Evolutionary conservation across 2,888 invertebrate species (phyloP).

Genomic region (Trissonchulus sp.): DNA sequence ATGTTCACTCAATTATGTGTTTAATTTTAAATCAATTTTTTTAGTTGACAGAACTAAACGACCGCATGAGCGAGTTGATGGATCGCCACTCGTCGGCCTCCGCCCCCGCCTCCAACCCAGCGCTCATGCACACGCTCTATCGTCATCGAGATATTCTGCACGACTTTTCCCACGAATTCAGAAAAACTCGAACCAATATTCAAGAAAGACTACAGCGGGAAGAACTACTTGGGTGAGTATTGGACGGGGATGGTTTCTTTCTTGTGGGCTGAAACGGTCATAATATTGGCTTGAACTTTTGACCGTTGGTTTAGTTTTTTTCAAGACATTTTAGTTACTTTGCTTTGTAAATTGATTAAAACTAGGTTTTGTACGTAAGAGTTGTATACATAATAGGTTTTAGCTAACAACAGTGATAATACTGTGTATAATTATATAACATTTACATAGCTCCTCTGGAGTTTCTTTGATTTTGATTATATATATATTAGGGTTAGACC

Average conservation of each 20-base stretch:
- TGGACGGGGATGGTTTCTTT: not conserved
- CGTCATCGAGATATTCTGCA: constrained; percentile 89
- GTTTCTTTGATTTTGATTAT: too few species aligned
- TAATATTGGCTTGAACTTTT: constrained; percentile 60
- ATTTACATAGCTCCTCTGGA: too few species aligned
- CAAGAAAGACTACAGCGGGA: constrained; percentile 68
- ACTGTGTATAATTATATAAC: too few species aligned
- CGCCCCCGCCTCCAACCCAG: constrained; percentile 59
- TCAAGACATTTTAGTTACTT: too few species aligned
- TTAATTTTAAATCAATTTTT: too few species aligned
- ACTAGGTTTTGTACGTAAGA: too few species aligned
- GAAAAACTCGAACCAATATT: constrained; percentile 70
- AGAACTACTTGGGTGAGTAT: constrained; percentile 66
- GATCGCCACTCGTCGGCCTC: constrained; percentile 48
- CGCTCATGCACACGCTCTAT: constrained; percentile 84
- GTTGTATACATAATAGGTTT: too few species aligned
- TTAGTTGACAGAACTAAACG: constrained; percentile 71
- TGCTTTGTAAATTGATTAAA: too few species aligned
- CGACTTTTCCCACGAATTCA: constrained; percentile 83
- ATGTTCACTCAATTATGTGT: too few species aligned
- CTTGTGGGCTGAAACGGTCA: constrained; percentile 41
- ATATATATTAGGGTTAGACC: too few species aligned
- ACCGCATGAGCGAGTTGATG: constrained; percentile 55
- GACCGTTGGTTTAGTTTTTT: constrained; percentile 51
- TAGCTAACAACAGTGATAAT: too few species aligned